These are phyloP conservation scores for Drosophila nigricruria DNA, from an alignment of 2,888 invertebrate genomes.

Conservation along the genomic window DNA sequence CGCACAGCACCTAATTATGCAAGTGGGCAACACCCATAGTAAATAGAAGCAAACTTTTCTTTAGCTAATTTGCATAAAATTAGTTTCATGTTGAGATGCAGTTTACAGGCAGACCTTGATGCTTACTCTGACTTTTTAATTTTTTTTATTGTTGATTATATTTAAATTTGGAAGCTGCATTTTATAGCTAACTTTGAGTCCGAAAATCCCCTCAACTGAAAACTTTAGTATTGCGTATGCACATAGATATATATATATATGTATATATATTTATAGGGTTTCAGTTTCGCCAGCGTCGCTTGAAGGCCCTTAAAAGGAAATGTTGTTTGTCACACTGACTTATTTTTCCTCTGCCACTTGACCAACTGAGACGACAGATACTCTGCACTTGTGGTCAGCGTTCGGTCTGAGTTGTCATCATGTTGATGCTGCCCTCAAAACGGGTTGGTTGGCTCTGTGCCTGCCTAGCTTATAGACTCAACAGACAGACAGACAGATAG, in stretches of 20 bases:
- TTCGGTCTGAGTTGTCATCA: constrained; percentile 44
- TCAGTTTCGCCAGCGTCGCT: constrained; percentile 49
- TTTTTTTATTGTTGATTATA: constrained; percentile 20
- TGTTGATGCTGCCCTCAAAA: constrained; percentile 66
- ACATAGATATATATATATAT: constrained; percentile 4
- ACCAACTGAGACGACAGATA: constrained; percentile 61
- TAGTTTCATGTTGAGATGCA: constrained; percentile 45
- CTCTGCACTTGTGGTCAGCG: constrained; percentile 32
- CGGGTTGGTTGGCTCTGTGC: constrained; percentile 20
- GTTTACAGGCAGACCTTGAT: constrained; percentile 24
- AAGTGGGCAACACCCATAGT: constrained; percentile 62
- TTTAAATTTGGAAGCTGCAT: constrained; percentile 43
- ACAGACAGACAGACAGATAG: constrained; percentile 21
- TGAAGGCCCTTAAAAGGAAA: constrained; percentile 60
- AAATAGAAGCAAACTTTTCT: constrained; percentile 43
- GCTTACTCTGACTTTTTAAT: constrained; percentile 19
- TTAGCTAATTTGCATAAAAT: constrained; percentile 71
- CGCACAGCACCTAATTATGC: constrained; percentile 67
- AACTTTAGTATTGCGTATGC: constrained; percentile 8
- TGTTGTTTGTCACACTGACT: constrained; percentile 80
- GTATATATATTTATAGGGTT: constrained; percentile 47
- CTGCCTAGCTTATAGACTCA: constrained; percentile 37
- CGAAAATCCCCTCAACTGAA: constrained; percentile 7
- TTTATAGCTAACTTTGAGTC: constrained; percentile 1
- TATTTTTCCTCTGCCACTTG: constrained; percentile 73